Percentiles rank a stretch among this genome's conserved stretches.
phyloP scores from a whole-genome alignment of 2,888 invertebrate genomes.

The Phyllotreta striolata region DNA sequence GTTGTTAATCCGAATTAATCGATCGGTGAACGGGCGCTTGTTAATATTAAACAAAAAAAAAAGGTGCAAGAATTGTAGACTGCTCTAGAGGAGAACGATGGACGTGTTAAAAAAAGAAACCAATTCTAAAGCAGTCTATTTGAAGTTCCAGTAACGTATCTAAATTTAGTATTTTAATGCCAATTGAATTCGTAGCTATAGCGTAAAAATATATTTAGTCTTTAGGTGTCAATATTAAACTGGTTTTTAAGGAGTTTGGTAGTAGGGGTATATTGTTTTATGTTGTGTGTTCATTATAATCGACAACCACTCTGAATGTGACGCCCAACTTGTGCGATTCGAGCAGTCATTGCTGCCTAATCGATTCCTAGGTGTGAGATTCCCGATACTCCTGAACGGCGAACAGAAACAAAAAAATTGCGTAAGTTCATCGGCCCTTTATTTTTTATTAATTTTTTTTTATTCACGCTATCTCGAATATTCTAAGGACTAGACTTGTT shows the following conservation, averaged over 20 bases:
- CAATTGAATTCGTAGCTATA: conserved; percentile 56
- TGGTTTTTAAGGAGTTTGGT: conserved; percentile 61
- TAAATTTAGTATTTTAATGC: conserved; percentile 61
- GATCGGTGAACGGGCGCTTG: conserved; percentile 30
- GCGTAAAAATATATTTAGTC: conserved; percentile 51
- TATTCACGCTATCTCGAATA: too few species aligned
- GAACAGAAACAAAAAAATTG: not conserved
- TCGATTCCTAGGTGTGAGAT: conserved; percentile 41
- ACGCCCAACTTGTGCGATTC: conserved; percentile 34
- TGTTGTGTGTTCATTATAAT: conserved; percentile 57
- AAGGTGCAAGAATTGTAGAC: conserved; percentile 56
- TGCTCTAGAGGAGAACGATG: conserved; percentile 47
- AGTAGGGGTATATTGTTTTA: conserved; percentile 57
- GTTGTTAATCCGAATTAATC: conserved; percentile 35
- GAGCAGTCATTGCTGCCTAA: conserved; percentile 37
- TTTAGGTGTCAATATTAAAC: conserved; percentile 59
- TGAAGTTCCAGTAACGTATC: conserved; percentile 61
- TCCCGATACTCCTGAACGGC: not conserved
- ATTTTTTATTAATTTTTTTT: too few species aligned
- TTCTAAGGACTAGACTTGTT: too few species aligned
- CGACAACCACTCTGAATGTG: conserved; percentile 51
- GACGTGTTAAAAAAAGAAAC: conserved; percentile 25
- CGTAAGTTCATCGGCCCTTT: not conserved
- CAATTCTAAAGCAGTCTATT: conserved; percentile 52
- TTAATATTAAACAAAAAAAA: conserved; percentile 43